Evolutionary conservation across 2,113 vertebrate genomes (phyloP).

Genomic region (Motacilla alba): DNA sequence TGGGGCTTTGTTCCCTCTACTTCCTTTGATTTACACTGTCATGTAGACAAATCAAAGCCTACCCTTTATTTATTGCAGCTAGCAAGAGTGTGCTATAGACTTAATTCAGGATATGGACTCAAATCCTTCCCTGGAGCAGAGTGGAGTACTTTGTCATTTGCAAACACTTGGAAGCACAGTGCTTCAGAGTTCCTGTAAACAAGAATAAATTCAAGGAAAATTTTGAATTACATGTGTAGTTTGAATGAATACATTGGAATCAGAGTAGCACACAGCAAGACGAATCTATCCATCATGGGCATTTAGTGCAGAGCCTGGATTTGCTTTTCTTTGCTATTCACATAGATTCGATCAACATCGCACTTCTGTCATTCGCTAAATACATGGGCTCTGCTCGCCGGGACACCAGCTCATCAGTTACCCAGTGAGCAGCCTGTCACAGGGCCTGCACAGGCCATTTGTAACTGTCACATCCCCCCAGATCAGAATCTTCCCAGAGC

Average conservation of each 20-base stretch:
- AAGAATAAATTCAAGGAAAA: constrained; percentile 50
- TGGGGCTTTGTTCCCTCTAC: not conserved
- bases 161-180: constrained; percentile 26
- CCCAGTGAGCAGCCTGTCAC: constrained; percentile 66
- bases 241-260: constrained; percentile 58
- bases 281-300: constrained; percentile 66
- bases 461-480: constrained; percentile 66
- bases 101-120: constrained; percentile 56
- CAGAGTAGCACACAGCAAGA: constrained; percentile 23
- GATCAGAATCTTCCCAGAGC: constrained; percentile 62
- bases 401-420: constrained; percentile 73
- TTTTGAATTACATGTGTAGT: constrained; percentile 54
- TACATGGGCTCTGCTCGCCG: constrained; percentile 62
- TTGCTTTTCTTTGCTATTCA: constrained; percentile 66
- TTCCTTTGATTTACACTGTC: constrained; percentile 30
- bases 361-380: constrained; percentile 67
- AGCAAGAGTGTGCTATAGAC: not conserved
- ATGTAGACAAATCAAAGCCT: constrained; percentile 35
- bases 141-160: constrained; percentile 25
- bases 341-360: constrained; percentile 63
- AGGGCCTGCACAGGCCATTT: constrained; percentile 58
- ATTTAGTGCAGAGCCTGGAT: constrained; percentile 65
- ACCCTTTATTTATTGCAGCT: constrained; percentile 43
- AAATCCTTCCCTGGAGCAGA: constrained; percentile 25
- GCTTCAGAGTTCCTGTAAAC: constrained; percentile 43